Base-by-base conservation (phyloP, 2,888 invertebrate species). In the Argyresthia goedartella region DNA sequence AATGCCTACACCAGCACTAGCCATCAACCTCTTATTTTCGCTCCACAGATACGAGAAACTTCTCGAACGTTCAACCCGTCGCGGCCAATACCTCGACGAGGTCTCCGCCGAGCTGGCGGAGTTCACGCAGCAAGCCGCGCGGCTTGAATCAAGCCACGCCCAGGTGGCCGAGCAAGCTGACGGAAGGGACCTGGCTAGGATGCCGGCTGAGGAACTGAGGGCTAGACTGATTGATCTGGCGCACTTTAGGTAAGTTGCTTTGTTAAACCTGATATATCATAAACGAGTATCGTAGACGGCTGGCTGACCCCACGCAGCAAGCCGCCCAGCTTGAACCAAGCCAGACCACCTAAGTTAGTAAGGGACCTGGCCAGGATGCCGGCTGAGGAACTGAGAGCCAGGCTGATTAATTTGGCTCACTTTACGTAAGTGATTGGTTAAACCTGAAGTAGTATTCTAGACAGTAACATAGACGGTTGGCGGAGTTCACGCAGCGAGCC, bases 81-180 rank as follows among this genome's bases (percentile, higher is more conserved):
- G 97, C 52, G 92, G 92, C 6, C 93, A 93, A 60, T 93, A 95
- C 80, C 81, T 98, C 3, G 93, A 95, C 39, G 94, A 95, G 55
- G 91, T 96, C 11, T 90, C 91, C 14, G 76, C 78, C 4, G 90
- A 91, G 54, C 80, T 96, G 55, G 85, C 88, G 4, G 87, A 89
- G 55, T 96, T 96, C 87, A 79, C 88, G 7, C 85, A 88, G 10
- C 91, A 92, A 61, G 91, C 91, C 0, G 75, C 81, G 11, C 88
- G 89, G 52, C 89, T 95, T 54, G 95, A 95, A 60, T 88, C 90
- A 10, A 94, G 95, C 88, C 91, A 88, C 54, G 73, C 76, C 39
- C 90, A 90, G 61, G 89, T 95, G 50, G 81, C 90, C 61, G 96
- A 96, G 62, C 87, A 91, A 33, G 86, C 95, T 0, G 94, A 95